Base-by-base conservation (phyloP, 1,140 invertebrate genomes). In the Brachionus angularis region DNA sequence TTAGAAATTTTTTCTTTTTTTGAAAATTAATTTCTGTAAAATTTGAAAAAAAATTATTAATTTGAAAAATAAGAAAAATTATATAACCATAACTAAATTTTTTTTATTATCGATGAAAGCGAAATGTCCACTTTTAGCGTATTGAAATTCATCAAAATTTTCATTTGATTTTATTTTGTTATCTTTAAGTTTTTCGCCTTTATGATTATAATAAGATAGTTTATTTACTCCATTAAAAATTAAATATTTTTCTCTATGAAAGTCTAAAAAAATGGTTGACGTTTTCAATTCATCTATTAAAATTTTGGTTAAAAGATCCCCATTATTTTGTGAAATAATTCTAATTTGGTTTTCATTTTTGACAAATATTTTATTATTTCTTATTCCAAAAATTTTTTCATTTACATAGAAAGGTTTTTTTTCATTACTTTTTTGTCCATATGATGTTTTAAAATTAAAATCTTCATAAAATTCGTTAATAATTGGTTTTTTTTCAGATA, bases 341-440 rank as follows among this genome's bases (percentile, higher is more conserved):
- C 53, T 36, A 16, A 58, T 2, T 58, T 58, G 33, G 25, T 36
- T 25, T 39, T 58, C 33, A 21, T 39, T 18, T 58, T 58, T 58
- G 1, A 58, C 33, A 58, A n/a, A 58, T 21, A 58, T 58, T 39
- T 58, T 58, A 2, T 39, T 16, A 36, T 58, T 16, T 3, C 33
- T 58, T 23, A 58, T 33, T 16, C 33, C 33, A 23, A 58, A 39
- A 39, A 58, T 36, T 39, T 58, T 34, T 23, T 39, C 53, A 39
- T 42, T 58, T 33, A 58, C 34, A 58, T 39, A 58, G 25, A 58
- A 58, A 23, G 53, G 33, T 39, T 58, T 58, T 39, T 42, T 36
- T 25, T 58, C 53, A 39, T 58, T 58, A 12, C 33, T 58, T 25
- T 58, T 58, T 58, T 58, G 53, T 39, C 53, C 53, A 58, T 58